phyloP scores from a whole-genome alignment of 2,113 vertebrate genomes.

The Brachionichthys hirsutus region DNA sequence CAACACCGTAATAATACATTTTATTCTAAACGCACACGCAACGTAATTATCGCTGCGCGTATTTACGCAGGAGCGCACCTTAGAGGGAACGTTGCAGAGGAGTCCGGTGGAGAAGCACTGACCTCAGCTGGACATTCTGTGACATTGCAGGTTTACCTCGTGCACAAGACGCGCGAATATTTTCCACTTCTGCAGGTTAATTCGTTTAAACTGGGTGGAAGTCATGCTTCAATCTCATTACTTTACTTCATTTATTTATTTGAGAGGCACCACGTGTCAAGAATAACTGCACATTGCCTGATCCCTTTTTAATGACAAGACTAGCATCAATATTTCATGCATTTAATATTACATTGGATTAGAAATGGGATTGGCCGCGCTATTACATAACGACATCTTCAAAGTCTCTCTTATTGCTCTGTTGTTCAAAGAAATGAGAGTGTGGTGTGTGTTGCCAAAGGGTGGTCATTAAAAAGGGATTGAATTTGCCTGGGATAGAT shows the following conservation, averaged over 20 bases:
- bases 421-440: constrained; percentile 32
- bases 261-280: too few relatives aligned
- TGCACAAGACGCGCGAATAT: too few relatives aligned
- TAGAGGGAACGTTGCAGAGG: too few relatives aligned
- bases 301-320: constrained; percentile 3
- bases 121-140: constrained; percentile 36
- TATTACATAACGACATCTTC: constrained; percentile 15
- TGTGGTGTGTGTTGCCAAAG: constrained; percentile 41
- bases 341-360: constrained; percentile 12
- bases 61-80: too few relatives aligned
- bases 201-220: too few relatives aligned
- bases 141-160: constrained; percentile 18
- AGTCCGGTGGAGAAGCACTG: constrained; percentile 53
- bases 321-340: constrained; percentile 5
- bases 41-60: too few relatives aligned
- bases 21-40: too few relatives aligned
- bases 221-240: too few relatives aligned
- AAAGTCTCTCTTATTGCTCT: constrained; percentile 15
- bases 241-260: too few relatives aligned
- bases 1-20: too few relatives aligned
- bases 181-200: too few relatives aligned
- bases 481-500: constrained; percentile 29
- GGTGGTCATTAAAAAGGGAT: constrained; percentile 38
- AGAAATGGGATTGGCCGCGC: constrained; percentile 17
- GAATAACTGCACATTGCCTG: background rate